A percentile compares a stretch with the other conserved stretches of the same genome.
phyloP scores from a whole-genome alignment of 2,797 vertebrate genomes.

The Pipistrellus kuhlii region DNA sequence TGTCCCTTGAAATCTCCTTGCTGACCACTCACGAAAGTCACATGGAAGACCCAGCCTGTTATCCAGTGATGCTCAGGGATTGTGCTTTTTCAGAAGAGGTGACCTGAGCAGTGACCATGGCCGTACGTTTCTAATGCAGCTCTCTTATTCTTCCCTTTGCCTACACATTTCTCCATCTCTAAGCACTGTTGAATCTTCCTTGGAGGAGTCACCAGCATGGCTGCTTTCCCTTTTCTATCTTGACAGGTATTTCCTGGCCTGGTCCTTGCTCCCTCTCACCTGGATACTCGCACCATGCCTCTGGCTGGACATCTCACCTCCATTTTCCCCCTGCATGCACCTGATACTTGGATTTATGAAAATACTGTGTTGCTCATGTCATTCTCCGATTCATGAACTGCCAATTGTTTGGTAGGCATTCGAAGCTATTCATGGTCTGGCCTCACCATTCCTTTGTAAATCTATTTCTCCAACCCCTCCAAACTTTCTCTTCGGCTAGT shows the following conservation, averaged over 20 bases:
- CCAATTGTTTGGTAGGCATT: background rate
- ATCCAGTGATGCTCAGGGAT: background rate
- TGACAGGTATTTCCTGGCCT: background rate
- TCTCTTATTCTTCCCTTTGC: background rate
- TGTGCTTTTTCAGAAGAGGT: background rate
- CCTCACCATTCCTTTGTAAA: background rate
- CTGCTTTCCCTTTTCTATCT: background rate
- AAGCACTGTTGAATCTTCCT: background rate
- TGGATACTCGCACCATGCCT: background rate
- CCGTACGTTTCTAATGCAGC: background rate
- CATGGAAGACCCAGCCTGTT: background rate
- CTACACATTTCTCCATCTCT: accelerated
- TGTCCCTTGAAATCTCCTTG: background rate
- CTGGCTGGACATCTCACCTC: background rate
- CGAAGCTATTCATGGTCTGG: background rate
- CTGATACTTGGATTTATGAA: background rate
- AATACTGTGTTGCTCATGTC: background rate
- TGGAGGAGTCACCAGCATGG: background rate
- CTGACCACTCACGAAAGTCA: background rate
- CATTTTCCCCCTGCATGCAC: too few species aligned
- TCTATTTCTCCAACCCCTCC: background rate
- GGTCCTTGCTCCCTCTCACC: background rate
- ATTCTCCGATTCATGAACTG: background rate
- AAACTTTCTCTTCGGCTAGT: background rate
- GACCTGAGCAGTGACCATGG: accelerated